These are phyloP conservation scores for Cepphus grylle DNA, from an alignment of 2,113 vertebrate species.

Conservation along the genomic window DNA sequence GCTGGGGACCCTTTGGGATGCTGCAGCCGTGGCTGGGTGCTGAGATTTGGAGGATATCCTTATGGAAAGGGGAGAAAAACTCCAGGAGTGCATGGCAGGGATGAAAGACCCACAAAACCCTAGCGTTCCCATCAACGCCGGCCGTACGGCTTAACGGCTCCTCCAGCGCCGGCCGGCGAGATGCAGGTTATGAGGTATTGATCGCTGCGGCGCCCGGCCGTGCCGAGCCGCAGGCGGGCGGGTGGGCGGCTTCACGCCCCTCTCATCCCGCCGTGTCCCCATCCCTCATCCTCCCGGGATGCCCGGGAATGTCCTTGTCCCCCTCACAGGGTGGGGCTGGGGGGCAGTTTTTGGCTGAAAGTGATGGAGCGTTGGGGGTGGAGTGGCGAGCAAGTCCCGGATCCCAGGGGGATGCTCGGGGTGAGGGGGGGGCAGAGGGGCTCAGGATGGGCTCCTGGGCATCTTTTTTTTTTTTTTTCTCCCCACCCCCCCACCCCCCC, in stretches of 20 bases:
- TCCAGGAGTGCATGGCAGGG: rapidly evolving
- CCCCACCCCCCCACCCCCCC: no score
- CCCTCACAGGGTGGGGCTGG: not conserved
- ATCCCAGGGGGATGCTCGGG: not conserved
- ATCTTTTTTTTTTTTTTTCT: not conserved
- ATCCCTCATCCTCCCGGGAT: not conserved
- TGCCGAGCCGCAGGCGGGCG: rapidly evolving
- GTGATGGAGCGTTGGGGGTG: rapidly evolving
- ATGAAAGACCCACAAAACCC: not conserved
- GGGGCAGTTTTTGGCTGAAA: not conserved
- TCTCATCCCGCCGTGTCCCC: rapidly evolving
- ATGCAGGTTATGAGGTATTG: rapidly evolving
- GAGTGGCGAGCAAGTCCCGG: rapidly evolving
- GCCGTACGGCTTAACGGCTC: rapidly evolving
- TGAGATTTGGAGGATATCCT: not conserved
- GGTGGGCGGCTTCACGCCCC: rapidly evolving
- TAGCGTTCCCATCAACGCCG: rapidly evolving
- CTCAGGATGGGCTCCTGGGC: not conserved
- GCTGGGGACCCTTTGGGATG: not conserved
- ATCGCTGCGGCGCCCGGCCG: rapidly evolving
- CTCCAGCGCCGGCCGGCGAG: rapidly evolving
- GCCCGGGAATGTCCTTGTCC: not conserved
- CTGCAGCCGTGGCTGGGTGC: rapidly evolving
- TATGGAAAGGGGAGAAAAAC: not conserved
- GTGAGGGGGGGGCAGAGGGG: not conserved